phyloP scores from a whole-genome alignment of 2,113 vertebrate genomes.

The Solea solea region DNA sequence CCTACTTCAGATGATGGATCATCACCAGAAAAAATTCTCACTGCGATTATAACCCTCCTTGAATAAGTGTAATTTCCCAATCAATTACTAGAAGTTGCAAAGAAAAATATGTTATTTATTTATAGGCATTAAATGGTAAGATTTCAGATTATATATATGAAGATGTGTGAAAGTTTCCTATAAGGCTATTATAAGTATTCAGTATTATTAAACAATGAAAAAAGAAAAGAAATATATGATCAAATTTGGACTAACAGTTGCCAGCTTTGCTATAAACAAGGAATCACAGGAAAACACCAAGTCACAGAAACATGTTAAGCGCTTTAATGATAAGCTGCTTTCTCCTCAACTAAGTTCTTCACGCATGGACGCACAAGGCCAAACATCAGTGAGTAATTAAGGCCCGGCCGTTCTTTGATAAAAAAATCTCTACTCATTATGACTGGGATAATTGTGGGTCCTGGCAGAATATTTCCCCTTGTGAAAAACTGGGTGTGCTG shows the following conservation, averaged over 20 bases:
- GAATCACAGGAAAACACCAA: conserved; percentile 49
- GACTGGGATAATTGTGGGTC: conserved; percentile 74
- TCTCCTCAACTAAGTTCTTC: conserved; percentile 50
- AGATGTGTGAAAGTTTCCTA: too few species aligned
- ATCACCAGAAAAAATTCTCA: too few species aligned
- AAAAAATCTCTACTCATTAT: conserved; percentile 74
- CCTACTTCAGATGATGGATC: too few species aligned
- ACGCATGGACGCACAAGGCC: conserved; percentile 54
- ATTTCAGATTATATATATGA: too few species aligned
- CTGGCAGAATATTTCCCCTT: conserved; percentile 74
- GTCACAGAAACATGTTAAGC: conserved; percentile 44
- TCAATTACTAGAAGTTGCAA: too few species aligned
- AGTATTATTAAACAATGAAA: too few species aligned
- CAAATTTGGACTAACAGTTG: conserved; percentile 6
- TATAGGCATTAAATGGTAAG: too few species aligned
- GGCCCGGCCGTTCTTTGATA: conserved; percentile 70
- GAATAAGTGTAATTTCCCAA: too few species aligned
- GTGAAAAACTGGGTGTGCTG: conserved; percentile 75
- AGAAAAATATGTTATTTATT: too few species aligned
- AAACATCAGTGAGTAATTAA: conserved; percentile 82
- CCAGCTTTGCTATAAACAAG: conserved; percentile 13
- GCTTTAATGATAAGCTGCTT: conserved; percentile 38
- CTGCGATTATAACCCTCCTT: too few species aligned
- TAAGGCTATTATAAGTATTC: too few species aligned
- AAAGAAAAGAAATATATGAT: conserved; percentile 2